Base-by-base conservation (phyloP, 1,140 invertebrate genomes). In the Pissodes strobi region DNA sequence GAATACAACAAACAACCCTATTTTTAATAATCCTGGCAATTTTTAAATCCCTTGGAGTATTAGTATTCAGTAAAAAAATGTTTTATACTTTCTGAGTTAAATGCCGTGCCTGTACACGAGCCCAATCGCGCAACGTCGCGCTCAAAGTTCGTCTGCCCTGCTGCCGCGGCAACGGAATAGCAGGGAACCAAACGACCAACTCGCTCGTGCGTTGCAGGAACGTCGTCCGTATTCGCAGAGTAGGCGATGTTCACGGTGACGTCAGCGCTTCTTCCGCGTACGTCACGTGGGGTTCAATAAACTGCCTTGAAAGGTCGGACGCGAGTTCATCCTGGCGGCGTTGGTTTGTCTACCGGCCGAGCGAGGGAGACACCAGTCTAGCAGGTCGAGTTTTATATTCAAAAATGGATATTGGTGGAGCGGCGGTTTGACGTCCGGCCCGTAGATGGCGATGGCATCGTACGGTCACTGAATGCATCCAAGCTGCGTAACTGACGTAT, bases 221-320 rank as follows among this genome's bases (percentile, higher is more conserved):
- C 45, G 37, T 23, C 15, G 43, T 34, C 61, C 67, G 69, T 60
- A 69, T 71, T 68, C 68, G 71, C 72, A 41, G 37, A 56, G 52
- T 56, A 73, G 70, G 71, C 69, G 68, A 63, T 37, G 37, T 46
- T 66, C 68, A 65, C 64, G 64, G 52, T 76, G 70, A 76, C 74
- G 73, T 76, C 70, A 72, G 57, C 12, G 49, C 65, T 72, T 72
- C 74, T 76, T 76, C 74, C 74, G 74, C 39, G 60, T 74, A 76
- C 74, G 74, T 76, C 74, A 76, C 66, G 27, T 67, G 46, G 52
- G 22, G 74, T 73, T 73, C 73, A 76, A 75, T 76, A 76, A 76
- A 76, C 74, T 74, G 72, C 74, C 74, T 76, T 76, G 74, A 71
- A 76, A 76, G 74, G 74, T 76, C 74, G 73, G 46, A 62, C 67